A percentile compares a stretch with the other conserved stretches of the same genome.
phyloP scores from a whole-genome alignment of 2,113 vertebrate species.

The Stigmatopora argus region DNA sequence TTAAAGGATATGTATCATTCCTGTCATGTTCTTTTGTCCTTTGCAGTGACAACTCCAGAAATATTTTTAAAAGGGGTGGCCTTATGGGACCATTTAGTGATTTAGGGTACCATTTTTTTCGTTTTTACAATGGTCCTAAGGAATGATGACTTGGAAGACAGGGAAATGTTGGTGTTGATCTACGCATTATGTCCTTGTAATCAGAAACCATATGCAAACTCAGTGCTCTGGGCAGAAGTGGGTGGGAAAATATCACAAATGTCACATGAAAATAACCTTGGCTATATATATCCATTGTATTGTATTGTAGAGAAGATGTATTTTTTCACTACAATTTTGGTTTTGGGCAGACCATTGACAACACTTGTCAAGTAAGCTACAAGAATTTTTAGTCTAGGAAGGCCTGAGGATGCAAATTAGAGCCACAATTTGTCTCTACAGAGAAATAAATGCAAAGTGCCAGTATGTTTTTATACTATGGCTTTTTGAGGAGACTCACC shows the following conservation, averaged over 20 bases:
- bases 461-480: neutral
- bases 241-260: conserved; percentile 49
- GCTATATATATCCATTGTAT: conserved; percentile 60
- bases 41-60: too few relatives aligned
- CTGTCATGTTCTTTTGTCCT: too few relatives aligned
- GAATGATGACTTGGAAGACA: neutral
- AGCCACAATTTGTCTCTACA: conserved; percentile 11
- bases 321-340: conserved; percentile 59
- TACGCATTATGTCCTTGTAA: conserved; percentile 24
- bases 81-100: too few relatives aligned
- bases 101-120: neutral
- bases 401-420: conserved; percentile 36
- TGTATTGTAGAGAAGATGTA: conserved; percentile 46
- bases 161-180: neutral
- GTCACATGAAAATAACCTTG: conserved; percentile 46
- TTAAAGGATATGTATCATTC: too few relatives aligned
- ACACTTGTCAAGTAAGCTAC: conserved; percentile 10
- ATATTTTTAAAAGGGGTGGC: too few relatives aligned
- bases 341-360: conserved; percentile 26
- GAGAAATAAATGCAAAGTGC: conserved; percentile 11
- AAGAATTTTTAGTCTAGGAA: conserved; percentile 49
- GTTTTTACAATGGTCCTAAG: neutral
- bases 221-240: conserved; percentile 22
- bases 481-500: conserved; percentile 6
- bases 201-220: conserved; percentile 27